Conservation (phyloP, 2,113 vertebrate species). For the Chaetura pelagica region DNA sequence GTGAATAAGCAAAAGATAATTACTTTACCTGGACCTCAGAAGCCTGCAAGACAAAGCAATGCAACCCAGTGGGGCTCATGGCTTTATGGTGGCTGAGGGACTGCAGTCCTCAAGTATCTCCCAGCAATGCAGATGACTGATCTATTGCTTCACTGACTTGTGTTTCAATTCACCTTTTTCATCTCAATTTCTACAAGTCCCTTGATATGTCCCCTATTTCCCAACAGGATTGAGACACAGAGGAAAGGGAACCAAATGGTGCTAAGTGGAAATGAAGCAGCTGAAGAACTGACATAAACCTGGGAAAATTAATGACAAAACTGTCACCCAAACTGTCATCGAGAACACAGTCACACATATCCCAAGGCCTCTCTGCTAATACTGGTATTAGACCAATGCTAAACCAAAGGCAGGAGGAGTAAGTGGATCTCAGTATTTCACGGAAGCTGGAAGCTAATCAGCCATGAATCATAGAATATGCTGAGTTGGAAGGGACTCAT, state of each 20-base stretch:
- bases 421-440: background rate
- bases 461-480: too few species aligned
- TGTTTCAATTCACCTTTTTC: background rate
- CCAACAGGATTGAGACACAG: background rate
- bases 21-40: background rate
- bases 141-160: background rate
- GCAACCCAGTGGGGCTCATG: background rate
- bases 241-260: background rate
- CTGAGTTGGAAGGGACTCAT: too few species aligned
- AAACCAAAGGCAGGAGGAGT: background rate
- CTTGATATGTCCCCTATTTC: background rate
- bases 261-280: background rate
- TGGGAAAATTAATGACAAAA: constrained; percentile 3
- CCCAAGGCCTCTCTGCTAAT: background rate
- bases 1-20: background rate
- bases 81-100: background rate
- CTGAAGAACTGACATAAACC: background rate
- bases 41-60: background rate
- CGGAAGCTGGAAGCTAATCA: background rate
- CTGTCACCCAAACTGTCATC: background rate
- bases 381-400: too few species aligned
- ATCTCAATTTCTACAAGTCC: background rate
- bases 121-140: background rate
- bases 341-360: background rate
- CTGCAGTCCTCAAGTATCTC: background rate